Evolutionary conservation across 2,797 vertebrate species (phyloP).

Genomic region (Sebastes cheni): DNA sequence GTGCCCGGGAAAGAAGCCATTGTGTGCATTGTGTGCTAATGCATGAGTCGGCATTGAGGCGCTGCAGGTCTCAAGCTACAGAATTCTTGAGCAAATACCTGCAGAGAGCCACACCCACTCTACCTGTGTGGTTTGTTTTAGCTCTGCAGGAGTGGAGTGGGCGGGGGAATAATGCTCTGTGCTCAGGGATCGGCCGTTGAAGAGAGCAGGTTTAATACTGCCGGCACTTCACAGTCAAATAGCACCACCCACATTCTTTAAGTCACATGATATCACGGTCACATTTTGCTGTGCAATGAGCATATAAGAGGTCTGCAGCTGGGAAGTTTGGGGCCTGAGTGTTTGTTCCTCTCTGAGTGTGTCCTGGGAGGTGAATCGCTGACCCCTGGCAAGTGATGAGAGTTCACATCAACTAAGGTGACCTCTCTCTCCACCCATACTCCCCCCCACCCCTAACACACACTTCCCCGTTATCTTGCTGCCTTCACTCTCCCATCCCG

Average conservation of each 20-base stretch:
- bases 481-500: conserved; percentile 30
- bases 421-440: conserved; percentile 27
- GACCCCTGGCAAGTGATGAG: conserved; percentile 66
- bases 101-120: conserved; percentile 59
- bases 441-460: not conserved
- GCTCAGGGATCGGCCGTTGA: conserved; percentile 4
- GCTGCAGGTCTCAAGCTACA: conserved; percentile 30
- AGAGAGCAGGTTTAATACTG: conserved; percentile 45
- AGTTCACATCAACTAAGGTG: conserved; percentile 65
- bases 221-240: conserved; percentile 43
- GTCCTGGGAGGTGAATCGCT: conserved; percentile 56
- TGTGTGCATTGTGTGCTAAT: conserved; percentile 53
- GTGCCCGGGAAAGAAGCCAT: conserved; percentile 15
- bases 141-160: conserved; percentile 37
- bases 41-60: conserved; percentile 17
- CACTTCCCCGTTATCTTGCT: conserved; percentile 43
- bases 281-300: conserved; percentile 28
- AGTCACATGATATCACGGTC: conserved; percentile 59
- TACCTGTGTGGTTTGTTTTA: conserved; percentile 71
- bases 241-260: conserved; percentile 65
- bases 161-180: conserved; percentile 10
- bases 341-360: not conserved
- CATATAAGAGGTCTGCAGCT: conserved; percentile 28
- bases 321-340: conserved; percentile 1
- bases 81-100: conserved; percentile 72